phyloP scores from a whole-genome alignment of 2,797 vertebrate genomes.

The Manis javanica region DNA sequence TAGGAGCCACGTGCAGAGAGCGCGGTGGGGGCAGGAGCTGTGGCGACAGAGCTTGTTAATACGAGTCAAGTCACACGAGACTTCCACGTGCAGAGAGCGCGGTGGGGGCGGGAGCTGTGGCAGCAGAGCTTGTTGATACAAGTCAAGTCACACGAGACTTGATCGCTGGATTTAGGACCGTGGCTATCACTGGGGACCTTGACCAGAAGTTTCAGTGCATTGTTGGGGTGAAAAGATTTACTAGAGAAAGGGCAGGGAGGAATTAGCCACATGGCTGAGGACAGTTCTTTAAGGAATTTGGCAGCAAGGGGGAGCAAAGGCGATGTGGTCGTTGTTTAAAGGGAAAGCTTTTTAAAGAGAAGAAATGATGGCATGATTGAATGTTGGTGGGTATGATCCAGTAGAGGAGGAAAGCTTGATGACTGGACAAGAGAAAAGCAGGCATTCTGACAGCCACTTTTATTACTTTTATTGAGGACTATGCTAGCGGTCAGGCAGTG shows the following conservation, averaged over 20 bases:
- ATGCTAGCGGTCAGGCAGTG: background rate
- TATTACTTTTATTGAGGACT: background rate
- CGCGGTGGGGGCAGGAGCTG: too few species aligned
- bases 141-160: background rate
- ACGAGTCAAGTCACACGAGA: background rate
- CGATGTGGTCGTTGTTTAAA: background rate
- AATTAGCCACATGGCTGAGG: fast-evolving
- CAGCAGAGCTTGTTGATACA: background rate
- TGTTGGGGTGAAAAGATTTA: background rate
- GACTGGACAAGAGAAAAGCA: background rate
- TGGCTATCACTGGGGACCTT: background rate
- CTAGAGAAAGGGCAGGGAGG: background rate
- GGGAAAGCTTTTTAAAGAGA: background rate
- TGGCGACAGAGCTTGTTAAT: background rate
- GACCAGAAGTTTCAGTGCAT: background rate
- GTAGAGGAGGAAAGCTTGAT: background rate
- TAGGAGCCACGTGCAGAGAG: background rate
- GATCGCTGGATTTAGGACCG: background rate
- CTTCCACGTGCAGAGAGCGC: too few species aligned
- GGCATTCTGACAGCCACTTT: fast-evolving
- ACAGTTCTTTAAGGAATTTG: background rate
- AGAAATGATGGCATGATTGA: background rate
- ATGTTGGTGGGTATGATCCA: background rate
- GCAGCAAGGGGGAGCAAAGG: background rate
- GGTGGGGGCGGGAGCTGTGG: too few species aligned